A percentile compares a stretch with the other conserved stretches of the same genome.
phyloP scores from a whole-genome alignment of 2,113 vertebrate species.

The Eublepharis macularius region DNA sequence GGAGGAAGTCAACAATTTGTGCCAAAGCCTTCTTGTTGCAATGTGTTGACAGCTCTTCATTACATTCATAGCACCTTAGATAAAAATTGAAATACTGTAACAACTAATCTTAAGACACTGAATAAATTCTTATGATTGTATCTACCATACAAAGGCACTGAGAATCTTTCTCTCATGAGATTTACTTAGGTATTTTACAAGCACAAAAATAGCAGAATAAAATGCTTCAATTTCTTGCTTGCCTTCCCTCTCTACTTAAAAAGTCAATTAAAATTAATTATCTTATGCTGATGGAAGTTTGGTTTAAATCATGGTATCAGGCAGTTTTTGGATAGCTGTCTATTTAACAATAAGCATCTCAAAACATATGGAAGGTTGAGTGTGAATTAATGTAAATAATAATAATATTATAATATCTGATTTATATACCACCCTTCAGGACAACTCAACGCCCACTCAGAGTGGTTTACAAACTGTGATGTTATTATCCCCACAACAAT shows the following conservation, averaged over 20 bases:
- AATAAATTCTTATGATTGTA: not conserved
- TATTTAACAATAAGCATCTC: too few relatives aligned
- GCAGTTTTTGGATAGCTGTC: too few relatives aligned
- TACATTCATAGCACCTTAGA: slow-evolving; percentile 94
- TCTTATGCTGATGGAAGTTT: not conserved
- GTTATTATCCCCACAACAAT: too few relatives aligned
- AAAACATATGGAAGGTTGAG: not conserved
- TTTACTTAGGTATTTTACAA: not conserved
- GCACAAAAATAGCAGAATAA: not conserved
- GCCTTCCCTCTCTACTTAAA: not conserved
- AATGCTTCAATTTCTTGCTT: not conserved
- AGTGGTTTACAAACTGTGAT: too few relatives aligned
- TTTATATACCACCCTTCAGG: too few relatives aligned
- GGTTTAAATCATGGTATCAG: too few relatives aligned
- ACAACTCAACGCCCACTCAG: too few relatives aligned
- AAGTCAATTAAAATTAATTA: not conserved
- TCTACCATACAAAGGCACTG: not conserved
- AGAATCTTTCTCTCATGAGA: too few relatives aligned
- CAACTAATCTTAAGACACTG: not conserved
- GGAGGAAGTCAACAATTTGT: slow-evolving; percentile 94
- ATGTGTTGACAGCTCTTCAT: slow-evolving; percentile 93
- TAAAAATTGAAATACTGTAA: slow-evolving; percentile 29
- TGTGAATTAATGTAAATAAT: not conserved
- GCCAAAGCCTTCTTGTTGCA: slow-evolving; percentile 96
- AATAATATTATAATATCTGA: too few relatives aligned